Percentiles rank a stretch among this genome's conserved stretches.
phyloP scores from a whole-genome alignment of 1,140 invertebrate genomes.

The Scaptodrosophila lebanonensis region DNA sequence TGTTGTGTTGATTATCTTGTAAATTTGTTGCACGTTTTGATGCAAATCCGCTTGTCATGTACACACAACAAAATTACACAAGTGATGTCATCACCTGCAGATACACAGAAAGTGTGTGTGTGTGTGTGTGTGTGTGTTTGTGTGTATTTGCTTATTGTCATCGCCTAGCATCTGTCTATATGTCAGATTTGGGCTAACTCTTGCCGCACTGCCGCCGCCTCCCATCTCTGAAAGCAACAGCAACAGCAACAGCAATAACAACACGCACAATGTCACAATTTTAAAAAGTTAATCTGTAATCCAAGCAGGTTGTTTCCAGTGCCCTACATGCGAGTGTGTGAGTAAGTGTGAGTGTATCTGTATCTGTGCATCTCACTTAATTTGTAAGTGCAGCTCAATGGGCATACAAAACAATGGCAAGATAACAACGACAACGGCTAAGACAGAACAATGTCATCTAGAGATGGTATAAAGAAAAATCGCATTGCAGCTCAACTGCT shows the following conservation, averaged over 20 bases:
- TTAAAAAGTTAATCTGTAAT: slow-evolving; percentile 7
- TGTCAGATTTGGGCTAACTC: background rate
- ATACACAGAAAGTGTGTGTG: slow-evolving; percentile 8
- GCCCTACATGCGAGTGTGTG: too few species aligned
- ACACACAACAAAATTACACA: slow-evolving; percentile 34
- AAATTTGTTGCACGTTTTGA: slow-evolving; percentile 53
- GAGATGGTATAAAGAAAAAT: too few species aligned
- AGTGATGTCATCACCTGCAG: slow-evolving; percentile 48
- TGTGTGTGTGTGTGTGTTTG: too few species aligned
- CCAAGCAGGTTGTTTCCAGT: slow-evolving; percentile 7
- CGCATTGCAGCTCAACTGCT: too few species aligned
- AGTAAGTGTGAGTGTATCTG: background rate
- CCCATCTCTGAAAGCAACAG: too few species aligned
- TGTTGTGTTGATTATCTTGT: slow-evolving; percentile 47
- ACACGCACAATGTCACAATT: slow-evolving; percentile 23
- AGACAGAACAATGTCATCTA: slow-evolving; percentile 2
- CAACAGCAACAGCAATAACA: background rate
- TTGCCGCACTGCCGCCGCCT: too few species aligned
- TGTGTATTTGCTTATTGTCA: too few species aligned
- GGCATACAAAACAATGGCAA: background rate
- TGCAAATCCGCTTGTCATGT: slow-evolving; percentile 54
- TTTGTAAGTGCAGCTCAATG: slow-evolving; percentile 16
- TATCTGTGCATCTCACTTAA: slow-evolving; percentile 14
- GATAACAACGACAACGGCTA: too few species aligned
- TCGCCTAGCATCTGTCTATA: background rate